Evolutionary conservation across 2,888 invertebrate species (phyloP).

Genomic region (Syritta pipiens): DNA sequence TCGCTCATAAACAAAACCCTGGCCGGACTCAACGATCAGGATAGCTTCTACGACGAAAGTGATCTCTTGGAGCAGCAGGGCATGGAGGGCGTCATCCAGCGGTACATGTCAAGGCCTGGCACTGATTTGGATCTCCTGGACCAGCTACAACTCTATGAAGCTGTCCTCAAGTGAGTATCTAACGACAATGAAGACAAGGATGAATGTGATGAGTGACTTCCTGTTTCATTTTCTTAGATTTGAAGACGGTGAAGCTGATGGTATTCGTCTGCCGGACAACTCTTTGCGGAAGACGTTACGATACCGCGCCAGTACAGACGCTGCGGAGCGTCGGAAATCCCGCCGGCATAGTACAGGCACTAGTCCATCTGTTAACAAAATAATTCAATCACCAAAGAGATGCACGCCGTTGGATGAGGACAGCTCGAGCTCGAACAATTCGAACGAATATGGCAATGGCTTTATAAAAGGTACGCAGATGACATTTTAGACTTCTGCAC

Average conservation of each 20-base stretch:
- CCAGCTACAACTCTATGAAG: constrained; percentile 97
- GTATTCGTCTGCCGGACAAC: constrained; percentile 83
- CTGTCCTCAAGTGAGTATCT: constrained; percentile 89
- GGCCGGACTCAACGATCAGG: constrained; percentile 95
- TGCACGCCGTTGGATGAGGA: constrained; percentile 78
- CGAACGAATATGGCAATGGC: constrained; percentile 77
- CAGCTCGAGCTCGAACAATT: constrained; percentile 81
- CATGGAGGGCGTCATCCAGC: constrained; percentile 91
- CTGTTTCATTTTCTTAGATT: constrained; percentile 73
- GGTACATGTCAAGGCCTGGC: constrained; percentile 94
- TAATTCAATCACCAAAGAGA: constrained; percentile 75
- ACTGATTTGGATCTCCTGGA: constrained; percentile 95
- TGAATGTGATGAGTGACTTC: not conserved
- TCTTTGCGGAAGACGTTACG: constrained; percentile 87
- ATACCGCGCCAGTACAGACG: constrained; percentile 82
- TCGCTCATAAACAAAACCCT: constrained; percentile 97
- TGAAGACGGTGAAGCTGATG: constrained; percentile 81
- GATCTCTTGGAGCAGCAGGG: constrained; percentile 97
- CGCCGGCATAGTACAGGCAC: constrained; percentile 87
- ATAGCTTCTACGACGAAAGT: constrained; percentile 98
- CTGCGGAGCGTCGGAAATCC: constrained; percentile 88
- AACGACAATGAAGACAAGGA: not conserved
- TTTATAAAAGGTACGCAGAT: constrained; percentile 47
- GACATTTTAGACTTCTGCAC: not conserved
- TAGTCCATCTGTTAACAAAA: constrained; percentile 80